Conservation (phyloP, 1,140 invertebrate genomes). For the Drosophila jambulina region DNA sequence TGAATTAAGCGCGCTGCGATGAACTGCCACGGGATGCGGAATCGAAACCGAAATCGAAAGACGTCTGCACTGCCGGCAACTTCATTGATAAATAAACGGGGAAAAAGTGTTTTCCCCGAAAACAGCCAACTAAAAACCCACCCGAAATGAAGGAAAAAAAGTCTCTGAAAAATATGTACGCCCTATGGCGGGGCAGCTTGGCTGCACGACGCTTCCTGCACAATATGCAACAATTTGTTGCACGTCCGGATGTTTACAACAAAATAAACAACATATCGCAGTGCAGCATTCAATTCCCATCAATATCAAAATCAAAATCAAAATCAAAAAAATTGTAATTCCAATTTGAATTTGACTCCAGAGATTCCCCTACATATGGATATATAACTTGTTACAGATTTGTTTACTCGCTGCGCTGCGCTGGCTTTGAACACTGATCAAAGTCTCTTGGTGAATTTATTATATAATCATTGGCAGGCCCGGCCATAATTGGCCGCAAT, state of each 20-base stretch:
- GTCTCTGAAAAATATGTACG: conserved; percentile 54
- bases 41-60: conserved; percentile 47
- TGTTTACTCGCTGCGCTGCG: conserved; percentile 50
- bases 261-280: conserved; percentile 71
- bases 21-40: conserved; percentile 39
- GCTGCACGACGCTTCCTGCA: conserved; percentile 61
- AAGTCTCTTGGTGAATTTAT: conserved; percentile 75
- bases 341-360: conserved; percentile 38
- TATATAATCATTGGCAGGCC: conserved; percentile 57
- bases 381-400: conserved; percentile 66
- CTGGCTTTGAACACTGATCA: conserved; percentile 65
- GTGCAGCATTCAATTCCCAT: conserved; percentile 44
- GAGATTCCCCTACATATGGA: conserved; percentile 20
- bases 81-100: conserved; percentile 81
- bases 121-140: conserved; percentile 23
- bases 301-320: conserved; percentile 52
- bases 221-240: conserved; percentile 82
- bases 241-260: conserved; percentile 81
- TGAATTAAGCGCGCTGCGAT: conserved; percentile 55
- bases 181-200: conserved; percentile 54
- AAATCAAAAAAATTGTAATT: conserved; percentile 48
- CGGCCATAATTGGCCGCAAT: conserved; percentile 71
- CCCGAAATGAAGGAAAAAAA: conserved; percentile 29
- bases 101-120: conserved; percentile 42
- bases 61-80: conserved; percentile 74